These are phyloP conservation scores for Drosophila antonietae DNA, from an alignment of 2,888 invertebrate genomes.

Conservation along the genomic window DNA sequence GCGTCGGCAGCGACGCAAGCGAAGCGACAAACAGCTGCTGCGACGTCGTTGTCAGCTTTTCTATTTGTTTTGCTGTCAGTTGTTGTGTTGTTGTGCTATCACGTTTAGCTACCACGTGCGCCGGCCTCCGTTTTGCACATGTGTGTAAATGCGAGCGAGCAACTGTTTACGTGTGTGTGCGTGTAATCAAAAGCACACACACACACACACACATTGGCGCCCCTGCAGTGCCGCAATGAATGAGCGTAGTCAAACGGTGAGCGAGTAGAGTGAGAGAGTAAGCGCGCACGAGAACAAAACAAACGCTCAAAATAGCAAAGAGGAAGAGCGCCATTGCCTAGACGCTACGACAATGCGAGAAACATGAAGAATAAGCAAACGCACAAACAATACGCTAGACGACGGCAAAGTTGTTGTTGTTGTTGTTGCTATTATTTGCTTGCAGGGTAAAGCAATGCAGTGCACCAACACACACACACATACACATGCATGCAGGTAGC, in stretches of 20 bases:
- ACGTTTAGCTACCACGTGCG: conserved; percentile 84
- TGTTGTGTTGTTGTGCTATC: conserved; percentile 80
- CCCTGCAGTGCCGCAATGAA: conserved; percentile 40
- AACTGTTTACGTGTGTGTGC: not conserved
- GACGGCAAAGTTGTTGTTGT: not conserved
- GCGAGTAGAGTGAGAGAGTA: conserved; percentile 16
- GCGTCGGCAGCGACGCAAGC: conserved; percentile 13
- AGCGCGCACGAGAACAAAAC: conserved; percentile 43
- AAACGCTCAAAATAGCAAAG: conserved; percentile 34
- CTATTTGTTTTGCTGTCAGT: conserved; percentile 76
- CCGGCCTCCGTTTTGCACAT: conserved; percentile 55
- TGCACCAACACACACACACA: conserved; percentile 28
- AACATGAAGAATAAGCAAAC: conserved; percentile 14
- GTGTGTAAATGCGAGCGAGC: conserved; percentile 35
- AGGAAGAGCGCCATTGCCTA: conserved; percentile 18
- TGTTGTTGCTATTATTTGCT: conserved; percentile 10
- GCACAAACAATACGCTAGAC: conserved; percentile 19
- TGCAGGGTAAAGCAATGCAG: conserved; percentile 28
- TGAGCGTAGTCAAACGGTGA: conserved; percentile 33
- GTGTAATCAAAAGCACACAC: conserved; percentile 21
- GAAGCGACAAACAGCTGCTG: conserved; percentile 47
- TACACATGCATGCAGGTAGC: not conserved
- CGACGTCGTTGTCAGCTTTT: conserved; percentile 64
- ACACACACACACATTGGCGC: not conserved
- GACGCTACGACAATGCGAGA: conserved; percentile 14